Percentiles rank a stretch among this genome's conserved stretches.
Evolutionary conservation across 35 echinoderm and acorn worm genomes (phyloP).

Genomic region (Ptychodera flava): DNA sequence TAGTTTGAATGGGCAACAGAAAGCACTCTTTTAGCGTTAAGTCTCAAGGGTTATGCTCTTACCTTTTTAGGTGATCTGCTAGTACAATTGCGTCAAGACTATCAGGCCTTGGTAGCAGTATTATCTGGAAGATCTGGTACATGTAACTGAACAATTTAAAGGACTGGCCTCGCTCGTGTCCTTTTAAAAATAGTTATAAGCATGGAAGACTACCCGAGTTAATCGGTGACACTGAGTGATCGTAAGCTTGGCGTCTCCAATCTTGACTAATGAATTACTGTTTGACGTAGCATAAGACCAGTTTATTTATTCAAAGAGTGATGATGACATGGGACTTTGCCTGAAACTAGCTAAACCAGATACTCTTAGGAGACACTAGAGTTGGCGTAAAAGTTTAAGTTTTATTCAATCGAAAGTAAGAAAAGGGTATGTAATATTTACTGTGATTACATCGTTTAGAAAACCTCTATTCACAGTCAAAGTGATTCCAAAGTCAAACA

Average conservation of each 20-base stretch:
- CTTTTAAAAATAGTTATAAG: constrained; percentile 11
- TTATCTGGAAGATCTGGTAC: constrained; percentile 14
- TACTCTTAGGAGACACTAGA: not conserved
- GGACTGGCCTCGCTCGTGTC: not conserved
- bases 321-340: constrained; percentile 10
- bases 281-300: constrained; percentile 5
- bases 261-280: not conserved
- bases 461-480: not conserved
- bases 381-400: not conserved
- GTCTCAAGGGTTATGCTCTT: constrained; percentile 35
- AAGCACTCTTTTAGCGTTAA: constrained; percentile 40
- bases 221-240: constrained; percentile 5
- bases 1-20: constrained; percentile 15
- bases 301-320: constrained; percentile 13
- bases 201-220: constrained; percentile 32
- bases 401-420: not conserved
- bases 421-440: not conserved
- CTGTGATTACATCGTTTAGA: no score
- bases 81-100: not conserved
- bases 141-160: no score
- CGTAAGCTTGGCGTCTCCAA: constrained; percentile 8
- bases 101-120: not conserved
- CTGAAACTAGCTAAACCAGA: constrained; percentile 3
- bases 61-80: constrained; percentile 24
- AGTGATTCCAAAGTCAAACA: not conserved